Conservation (phyloP, 2,888 invertebrate genomes). For the Sminthurinus aureus region DNA sequence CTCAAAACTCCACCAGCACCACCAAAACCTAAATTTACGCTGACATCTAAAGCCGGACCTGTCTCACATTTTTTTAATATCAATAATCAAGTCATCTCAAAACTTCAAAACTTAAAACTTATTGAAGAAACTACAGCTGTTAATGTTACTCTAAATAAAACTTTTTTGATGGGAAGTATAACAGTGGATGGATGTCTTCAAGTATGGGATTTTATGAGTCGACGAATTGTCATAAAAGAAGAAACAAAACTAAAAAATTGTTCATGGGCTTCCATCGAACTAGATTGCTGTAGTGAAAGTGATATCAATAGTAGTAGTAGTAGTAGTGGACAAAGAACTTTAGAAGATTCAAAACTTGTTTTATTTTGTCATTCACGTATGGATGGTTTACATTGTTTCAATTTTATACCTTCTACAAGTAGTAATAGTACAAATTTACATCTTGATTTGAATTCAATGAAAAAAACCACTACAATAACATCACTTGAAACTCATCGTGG, state of each 20-base stretch:
- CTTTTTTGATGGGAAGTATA: constrained; percentile 16
- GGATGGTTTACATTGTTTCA: constrained; percentile 20
- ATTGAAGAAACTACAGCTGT: background rate
- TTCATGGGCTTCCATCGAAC: constrained; percentile 11
- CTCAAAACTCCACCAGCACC: background rate
- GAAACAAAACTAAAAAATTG: constrained; percentile 12
- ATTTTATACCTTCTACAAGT: no score
- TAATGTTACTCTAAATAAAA: background rate
- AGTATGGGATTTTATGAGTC: constrained; percentile 33
- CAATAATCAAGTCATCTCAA: constrained; percentile 16
- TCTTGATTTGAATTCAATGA: background rate
- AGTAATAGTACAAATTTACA: background rate
- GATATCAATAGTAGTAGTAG: no score
- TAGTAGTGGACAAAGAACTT: no score
- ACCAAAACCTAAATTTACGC: constrained; percentile 38
- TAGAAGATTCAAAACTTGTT: background rate
- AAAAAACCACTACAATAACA: background rate
- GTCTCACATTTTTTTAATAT: constrained; percentile 31
- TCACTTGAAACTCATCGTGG: constrained; percentile 11
- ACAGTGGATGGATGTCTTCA: constrained; percentile 19
- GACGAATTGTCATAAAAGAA: constrained; percentile 22
- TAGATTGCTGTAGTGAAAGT: background rate
- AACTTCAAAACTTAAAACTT: background rate
- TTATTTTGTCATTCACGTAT: constrained; percentile 20
- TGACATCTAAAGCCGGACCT: constrained; percentile 32